Conservation (phyloP, 2,888 invertebrate species). For the Auanema freiburgensis region DNA sequence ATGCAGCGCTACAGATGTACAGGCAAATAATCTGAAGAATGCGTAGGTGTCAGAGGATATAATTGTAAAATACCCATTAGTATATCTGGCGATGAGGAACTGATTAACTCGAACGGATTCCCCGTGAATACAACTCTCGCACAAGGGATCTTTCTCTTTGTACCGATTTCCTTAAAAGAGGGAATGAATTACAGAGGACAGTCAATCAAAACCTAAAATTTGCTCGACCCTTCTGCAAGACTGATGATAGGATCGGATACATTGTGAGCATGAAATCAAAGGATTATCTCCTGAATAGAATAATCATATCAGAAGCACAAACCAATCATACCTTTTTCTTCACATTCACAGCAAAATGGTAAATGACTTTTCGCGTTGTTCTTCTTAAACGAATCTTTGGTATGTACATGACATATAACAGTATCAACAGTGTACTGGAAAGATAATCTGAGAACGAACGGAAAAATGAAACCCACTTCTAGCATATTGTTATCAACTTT, state of each 20-base stretch:
- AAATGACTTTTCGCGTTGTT: neutral
- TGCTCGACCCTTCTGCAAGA: slow-evolving; percentile 5
- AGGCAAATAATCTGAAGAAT: slow-evolving; percentile 3
- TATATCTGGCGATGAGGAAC: slow-evolving; percentile 8
- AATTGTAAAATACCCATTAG: neutral
- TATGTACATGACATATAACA: slow-evolving; percentile 1
- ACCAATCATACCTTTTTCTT: neutral
- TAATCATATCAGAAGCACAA: neutral
- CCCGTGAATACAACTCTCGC: slow-evolving; percentile 15
- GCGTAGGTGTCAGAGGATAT: neutral
- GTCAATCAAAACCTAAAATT: neutral
- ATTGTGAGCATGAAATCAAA: slow-evolving; percentile 6
- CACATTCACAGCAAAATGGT: slow-evolving; percentile 11
- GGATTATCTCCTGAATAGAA: neutral
- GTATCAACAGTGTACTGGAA: slow-evolving; percentile 6
- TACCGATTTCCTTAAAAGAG: slow-evolving; percentile 1
- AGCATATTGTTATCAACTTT: neutral
- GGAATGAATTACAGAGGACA: neutral
- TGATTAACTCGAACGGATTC: slow-evolving; percentile 10
- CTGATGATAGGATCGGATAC: slow-evolving; percentile 15
- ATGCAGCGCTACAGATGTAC: neutral
- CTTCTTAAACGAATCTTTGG: neutral
- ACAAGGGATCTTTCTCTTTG: slow-evolving; percentile 1
- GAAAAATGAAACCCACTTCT: neutral
- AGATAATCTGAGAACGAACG: neutral